Base-by-base conservation (phyloP, 2,888 invertebrate species). In the Pandemis corylana region DNA sequence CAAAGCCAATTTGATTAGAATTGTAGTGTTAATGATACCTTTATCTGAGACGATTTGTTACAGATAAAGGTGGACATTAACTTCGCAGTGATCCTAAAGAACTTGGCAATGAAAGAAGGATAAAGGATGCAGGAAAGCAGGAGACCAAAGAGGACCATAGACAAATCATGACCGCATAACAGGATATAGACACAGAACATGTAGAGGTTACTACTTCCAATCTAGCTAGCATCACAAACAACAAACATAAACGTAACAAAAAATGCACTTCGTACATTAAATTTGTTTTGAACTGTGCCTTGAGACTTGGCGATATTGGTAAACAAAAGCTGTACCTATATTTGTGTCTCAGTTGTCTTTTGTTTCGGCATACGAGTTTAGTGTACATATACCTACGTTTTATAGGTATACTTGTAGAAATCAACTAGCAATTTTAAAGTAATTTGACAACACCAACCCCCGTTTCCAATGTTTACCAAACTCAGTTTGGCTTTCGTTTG, bases 31-130 rank as follows among this genome's bases (percentile, higher is more conserved):
- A 86, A 87, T 85, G 80, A 82, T 89, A 93, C 85, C 92, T 93
- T 84, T 81, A 88, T 79, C 83, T 79, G 89, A 81, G 87, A 93
- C 91, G 75, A 53, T 74, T 20, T 76, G 86, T 93, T 85, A 84
- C 89, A 84, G 83, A 76, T 86, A 85, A 90, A 93, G 93, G 87
- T 93, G 83, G 85, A 83, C 82, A 87, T 84, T 85, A 81, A 81
- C 74, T 51, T 10, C 69, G 77, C 75, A 56, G 42, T 77, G 82
- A 80, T 77, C 78, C 81, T 85, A 87, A 84, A 80, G 81, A 80
- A 76, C 81, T 81, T 84, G 83, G 87, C 87, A 84, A 84, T 80
- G 87, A 80, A 83, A 77, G 76, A 75, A 79, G 86, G 85, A 84
- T 76, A 51, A 13, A 79, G 77, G 72, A 44, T 73, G 80, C 76